These are phyloP conservation scores for Manis crassicaudata DNA, from an alignment of 2,797 vertebrate species.

Conservation along the genomic window DNA sequence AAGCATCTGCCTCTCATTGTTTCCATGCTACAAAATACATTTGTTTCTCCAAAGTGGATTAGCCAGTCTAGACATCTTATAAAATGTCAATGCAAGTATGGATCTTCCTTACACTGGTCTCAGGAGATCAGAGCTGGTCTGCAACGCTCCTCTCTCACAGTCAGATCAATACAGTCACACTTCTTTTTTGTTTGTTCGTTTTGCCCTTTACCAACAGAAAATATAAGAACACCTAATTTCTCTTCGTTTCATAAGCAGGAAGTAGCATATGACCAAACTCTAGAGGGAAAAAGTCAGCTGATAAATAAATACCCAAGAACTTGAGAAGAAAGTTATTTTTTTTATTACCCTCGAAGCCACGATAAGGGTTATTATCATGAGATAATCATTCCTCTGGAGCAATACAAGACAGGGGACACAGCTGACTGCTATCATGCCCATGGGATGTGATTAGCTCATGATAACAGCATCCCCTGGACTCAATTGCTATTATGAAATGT, in stretches of 20 bases:
- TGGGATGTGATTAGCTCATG: slow-evolving; percentile 90
- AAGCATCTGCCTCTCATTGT: not conserved
- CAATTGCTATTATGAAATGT: slow-evolving; percentile 87
- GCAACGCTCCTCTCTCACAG: slow-evolving; percentile 57
- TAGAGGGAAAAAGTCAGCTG: slow-evolving; percentile 66
- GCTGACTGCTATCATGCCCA: slow-evolving; percentile 85
- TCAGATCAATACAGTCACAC: slow-evolving; percentile 83
- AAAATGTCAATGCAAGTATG: slow-evolving; percentile 84
- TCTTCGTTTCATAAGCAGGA: slow-evolving; percentile 66
- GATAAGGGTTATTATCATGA: slow-evolving; percentile 86
- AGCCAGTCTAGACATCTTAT: slow-evolving; percentile 83
- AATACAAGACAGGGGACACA: slow-evolving; percentile 84
- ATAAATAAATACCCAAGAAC: slow-evolving; percentile 75
- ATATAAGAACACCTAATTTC: slow-evolving; percentile 50
- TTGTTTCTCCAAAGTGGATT: slow-evolving; percentile 84
- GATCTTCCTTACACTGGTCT: slow-evolving; percentile 77
- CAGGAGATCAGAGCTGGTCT: slow-evolving; percentile 81
- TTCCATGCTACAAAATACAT: slow-evolving; percentile 79
- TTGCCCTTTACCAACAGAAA: slow-evolving; percentile 76
- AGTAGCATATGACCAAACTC: slow-evolving; percentile 73
- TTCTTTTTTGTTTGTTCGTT: not conserved
- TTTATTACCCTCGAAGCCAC: slow-evolving; percentile 84
- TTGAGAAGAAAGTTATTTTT: slow-evolving; percentile 83
- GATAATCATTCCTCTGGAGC: slow-evolving; percentile 87
- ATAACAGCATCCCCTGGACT: slow-evolving; percentile 86